Evolutionary conservation across 1,140 invertebrate species (phyloP), one percentile per base, ranked within the genome.

Genomic region (Augochlora pura): DNA sequence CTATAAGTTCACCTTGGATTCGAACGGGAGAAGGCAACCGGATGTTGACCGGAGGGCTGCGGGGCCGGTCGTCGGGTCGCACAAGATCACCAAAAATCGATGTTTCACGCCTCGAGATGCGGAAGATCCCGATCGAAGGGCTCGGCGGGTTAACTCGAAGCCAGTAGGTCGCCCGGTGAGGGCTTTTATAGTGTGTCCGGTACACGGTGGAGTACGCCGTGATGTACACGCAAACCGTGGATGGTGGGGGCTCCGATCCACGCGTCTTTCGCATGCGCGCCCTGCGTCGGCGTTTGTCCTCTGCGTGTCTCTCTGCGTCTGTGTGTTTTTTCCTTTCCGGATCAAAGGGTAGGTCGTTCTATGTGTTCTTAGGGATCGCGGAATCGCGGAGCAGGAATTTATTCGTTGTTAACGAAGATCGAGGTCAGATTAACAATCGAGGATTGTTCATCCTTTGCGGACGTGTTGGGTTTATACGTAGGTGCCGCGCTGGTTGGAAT

Each of bases 231-330:
- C 32, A 32, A 32, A 32, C 32, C 1, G 6, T 21, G 49, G 21
- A n/a, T 9, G 54, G 54, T 73, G 72, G 83, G 83, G 63, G 77
- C 68, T 59, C 57, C 32, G 60, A 67, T 49, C 27, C 62, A 54
- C 70, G 80, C 82, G 76, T 70, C 80, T 80, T 74, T 59, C 27
- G 38, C 57, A 63, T 39, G 82, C 83, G 83, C 83, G 77, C 82
- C 82, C 83, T 85, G 83, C 82, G 82, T 84, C 60, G 77, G 57
- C 64, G 59, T 70, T n/a, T n/a, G n/a, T n/a, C n/a, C n/a, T n/a
- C n/a, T n/a, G n/a, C n/a, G n/a, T n/a, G n/a, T n/a, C n/a, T n/a
- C n/a, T n/a, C n/a, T n/a, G n/a, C n/a, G 80, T 59, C 25, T 14
- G 57, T 18, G 71, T 62, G n/a, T 21, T 32, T 54, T 70, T 57